Conservation (phyloP, 2,888 invertebrate genomes). For the Thumatha senex region DNA sequence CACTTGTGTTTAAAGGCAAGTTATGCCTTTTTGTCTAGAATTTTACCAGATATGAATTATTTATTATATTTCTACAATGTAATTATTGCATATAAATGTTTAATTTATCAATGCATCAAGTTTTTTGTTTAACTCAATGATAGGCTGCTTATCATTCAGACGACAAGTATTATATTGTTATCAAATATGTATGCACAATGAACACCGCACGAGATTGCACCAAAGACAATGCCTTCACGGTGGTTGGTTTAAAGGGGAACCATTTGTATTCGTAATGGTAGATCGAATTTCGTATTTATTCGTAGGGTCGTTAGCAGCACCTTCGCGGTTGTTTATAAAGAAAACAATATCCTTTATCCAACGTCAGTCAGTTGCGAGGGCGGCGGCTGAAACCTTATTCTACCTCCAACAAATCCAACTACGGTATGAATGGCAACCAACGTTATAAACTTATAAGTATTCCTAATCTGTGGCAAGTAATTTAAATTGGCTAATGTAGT, state of each 20-base stretch:
- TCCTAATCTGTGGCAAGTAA: constrained; percentile 12
- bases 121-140: too few species aligned
- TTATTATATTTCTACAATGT: too few species aligned
- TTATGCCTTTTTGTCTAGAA: too few species aligned
- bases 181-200: constrained; percentile 41
- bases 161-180: constrained; percentile 36
- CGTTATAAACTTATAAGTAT: constrained; percentile 2
- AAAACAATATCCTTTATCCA: constrained; percentile 78
- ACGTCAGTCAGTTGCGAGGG: constrained; percentile 34
- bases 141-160: not conserved
- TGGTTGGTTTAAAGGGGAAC: constrained; percentile 54
- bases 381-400: constrained; percentile 54
- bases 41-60: too few species aligned
- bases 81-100: too few species aligned
- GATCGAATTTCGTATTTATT: constrained; percentile 84
- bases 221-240: constrained; percentile 67
- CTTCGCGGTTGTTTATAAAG: constrained; percentile 80
- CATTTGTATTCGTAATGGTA: constrained; percentile 81
- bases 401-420: constrained; percentile 27
- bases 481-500: constrained; percentile 18
- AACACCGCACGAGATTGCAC: constrained; percentile 60
- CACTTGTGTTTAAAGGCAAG: too few species aligned
- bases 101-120: too few species aligned
- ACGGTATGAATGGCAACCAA: constrained; percentile 53
- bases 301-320: constrained; percentile 80